phyloP scores from a whole-genome alignment of 2,113 vertebrate species.

The Varanus salvator region DNA sequence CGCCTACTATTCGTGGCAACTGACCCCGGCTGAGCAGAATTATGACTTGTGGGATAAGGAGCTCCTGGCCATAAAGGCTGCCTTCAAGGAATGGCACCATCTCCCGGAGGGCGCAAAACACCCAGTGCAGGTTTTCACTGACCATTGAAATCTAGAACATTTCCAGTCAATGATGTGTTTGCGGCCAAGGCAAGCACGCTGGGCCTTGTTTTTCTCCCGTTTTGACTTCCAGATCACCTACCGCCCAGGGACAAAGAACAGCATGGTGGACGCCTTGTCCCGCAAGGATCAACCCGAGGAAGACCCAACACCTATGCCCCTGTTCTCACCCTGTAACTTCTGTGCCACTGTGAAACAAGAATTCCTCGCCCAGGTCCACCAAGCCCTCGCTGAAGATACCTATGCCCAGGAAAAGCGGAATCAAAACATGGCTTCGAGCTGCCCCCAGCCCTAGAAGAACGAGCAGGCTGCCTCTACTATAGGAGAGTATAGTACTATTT shows the following conservation, averaged over 20 bases:
- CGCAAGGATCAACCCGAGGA: too few relatives aligned
- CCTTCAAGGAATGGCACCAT: background rate
- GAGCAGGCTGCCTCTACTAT: background rate
- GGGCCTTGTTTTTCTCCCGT: background rate
- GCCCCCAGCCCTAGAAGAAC: background rate
- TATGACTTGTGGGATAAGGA: background rate
- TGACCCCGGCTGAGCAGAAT: background rate
- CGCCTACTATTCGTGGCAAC: background rate
- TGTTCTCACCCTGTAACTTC: too few relatives aligned
- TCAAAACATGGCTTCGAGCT: too few relatives aligned
- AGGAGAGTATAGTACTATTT: too few relatives aligned
- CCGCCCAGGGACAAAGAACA: background rate
- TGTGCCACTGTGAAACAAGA: background rate
- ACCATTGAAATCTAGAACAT: background rate
- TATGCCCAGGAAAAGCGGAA: background rate
- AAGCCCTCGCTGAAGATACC: background rate
- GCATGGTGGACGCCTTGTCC: background rate
- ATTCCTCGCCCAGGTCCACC: background rate
- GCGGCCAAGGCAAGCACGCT: background rate
- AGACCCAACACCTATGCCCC: too few relatives aligned
- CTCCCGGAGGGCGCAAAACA: background rate
- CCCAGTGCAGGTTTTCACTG: background rate
- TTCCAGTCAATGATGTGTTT: background rate
- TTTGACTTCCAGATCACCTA: background rate
- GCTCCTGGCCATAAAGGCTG: background rate